A percentile compares a stretch with the other conserved stretches of the same genome.
Conservation (phyloP, 2,113 vertebrate species). For the Megaleporinus macrocephalus region DNA sequence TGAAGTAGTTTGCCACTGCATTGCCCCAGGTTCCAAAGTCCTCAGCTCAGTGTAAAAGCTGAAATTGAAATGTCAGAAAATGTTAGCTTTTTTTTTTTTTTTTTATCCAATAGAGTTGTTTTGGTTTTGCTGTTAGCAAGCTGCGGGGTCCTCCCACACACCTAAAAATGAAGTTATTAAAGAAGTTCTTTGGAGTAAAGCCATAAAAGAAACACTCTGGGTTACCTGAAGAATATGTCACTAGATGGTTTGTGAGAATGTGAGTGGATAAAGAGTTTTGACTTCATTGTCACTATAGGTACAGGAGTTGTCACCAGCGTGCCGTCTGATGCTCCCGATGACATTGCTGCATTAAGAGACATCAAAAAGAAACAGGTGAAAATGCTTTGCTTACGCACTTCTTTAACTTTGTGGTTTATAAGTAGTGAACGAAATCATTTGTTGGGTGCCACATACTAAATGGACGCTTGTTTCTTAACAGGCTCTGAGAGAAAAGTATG, state of each 20-base stretch:
- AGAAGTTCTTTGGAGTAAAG: background rate
- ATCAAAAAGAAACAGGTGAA: constrained; percentile 94
- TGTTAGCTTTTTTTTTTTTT: background rate
- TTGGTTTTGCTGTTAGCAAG: background rate
- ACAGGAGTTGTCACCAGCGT: constrained; percentile 97
- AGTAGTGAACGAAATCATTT: background rate
- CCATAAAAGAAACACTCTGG: background rate
- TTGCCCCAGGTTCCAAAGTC: background rate
- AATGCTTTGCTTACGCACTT: background rate
- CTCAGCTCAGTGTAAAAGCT: background rate
- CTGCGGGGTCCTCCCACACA: background rate
- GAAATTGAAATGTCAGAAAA: constrained; percentile 10
- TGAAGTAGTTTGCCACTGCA: background rate
- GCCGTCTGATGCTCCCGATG: constrained; percentile 95
- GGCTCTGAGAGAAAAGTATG: constrained; percentile 91
- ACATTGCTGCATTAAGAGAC: constrained; percentile 91
- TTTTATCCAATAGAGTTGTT: background rate
- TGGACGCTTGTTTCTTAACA: constrained; percentile 59
- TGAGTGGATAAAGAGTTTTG: background rate
- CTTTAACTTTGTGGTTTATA: background rate
- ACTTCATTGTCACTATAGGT: constrained; percentile 70
- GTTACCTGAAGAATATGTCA: background rate
- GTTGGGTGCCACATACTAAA: background rate
- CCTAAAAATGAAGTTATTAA: background rate
- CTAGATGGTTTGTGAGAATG: background rate